These are phyloP conservation scores for Chelon labrosus DNA, from an alignment of 2,797 vertebrate genomes.

Conservation along the genomic window DNA sequence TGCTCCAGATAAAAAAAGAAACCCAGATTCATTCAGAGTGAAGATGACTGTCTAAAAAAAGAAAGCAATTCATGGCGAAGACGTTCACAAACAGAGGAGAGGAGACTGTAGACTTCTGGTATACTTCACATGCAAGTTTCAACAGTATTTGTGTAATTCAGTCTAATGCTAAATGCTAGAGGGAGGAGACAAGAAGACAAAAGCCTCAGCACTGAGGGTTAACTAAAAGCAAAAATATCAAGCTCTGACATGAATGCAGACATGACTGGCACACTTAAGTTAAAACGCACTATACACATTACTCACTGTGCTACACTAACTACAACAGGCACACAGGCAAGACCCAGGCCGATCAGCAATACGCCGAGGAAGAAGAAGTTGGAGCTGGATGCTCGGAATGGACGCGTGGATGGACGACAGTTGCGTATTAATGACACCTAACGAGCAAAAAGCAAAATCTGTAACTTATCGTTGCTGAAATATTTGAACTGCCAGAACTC, in stretches of 20 bases:
- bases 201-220: no score
- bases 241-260: neutral
- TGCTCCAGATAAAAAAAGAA: no score
- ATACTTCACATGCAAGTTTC: no score
- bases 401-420: conserved; percentile 88
- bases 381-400: conserved; percentile 94
- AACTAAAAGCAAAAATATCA: neutral
- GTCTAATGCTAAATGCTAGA: no score
- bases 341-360: conserved; percentile 90
- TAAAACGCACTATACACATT: neutral
- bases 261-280: neutral
- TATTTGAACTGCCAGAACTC: neutral
- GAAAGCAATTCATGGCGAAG: no score
- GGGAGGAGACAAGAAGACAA: no score
- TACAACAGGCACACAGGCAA: conserved; percentile 90
- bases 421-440: conserved; percentile 91
- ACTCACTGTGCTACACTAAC: conserved; percentile 92
- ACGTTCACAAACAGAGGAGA: no score
- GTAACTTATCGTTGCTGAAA: neutral
- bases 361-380: conserved; percentile 95
- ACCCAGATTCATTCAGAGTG: no score
- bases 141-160: no score
- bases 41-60: no score
- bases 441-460: neutral
- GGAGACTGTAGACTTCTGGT: no score